Evolutionary conservation across 2,888 invertebrate genomes (phyloP), one percentile per base, ranked within the genome.

Genomic region (Xanthostigma xanthostigma): DNA sequence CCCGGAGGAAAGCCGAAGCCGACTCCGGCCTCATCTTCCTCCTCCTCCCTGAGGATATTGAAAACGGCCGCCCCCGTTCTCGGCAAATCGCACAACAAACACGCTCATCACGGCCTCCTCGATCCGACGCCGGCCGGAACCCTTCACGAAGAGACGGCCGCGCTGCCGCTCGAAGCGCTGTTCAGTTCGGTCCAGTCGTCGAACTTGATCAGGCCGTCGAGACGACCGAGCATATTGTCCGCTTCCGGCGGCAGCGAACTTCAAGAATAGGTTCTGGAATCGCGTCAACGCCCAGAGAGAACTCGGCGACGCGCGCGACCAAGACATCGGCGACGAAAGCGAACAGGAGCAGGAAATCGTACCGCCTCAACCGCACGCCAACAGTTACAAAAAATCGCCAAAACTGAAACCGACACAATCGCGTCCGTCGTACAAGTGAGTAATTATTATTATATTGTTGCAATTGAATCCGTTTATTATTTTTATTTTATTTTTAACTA

Each of bases 11-110:
- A 78, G 59, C 73, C 69, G 8, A 82, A 81, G 67, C 80, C 84
- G 52, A 73, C 76, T 40, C 79, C 84, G 0, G 75, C 79, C 37
- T 27, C n/a, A n/a, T n/a, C n/a, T n/a, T n/a, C 27, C 1, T 27
- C 27, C 5, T 77, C 76, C 39, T 72, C 81, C 0, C 72, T 80
- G 48, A 74, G 83, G 58, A 83, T 86, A 50, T 62, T 85, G 42
- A 86, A 87, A 69, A 87, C 87, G 0, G 78, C 80, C n/a, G 82
- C 81, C 13, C 83, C 84, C 1, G 70, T 72, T 38, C 68, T 74
- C 49, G 63, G 68, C 40, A 74, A 68, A 63, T 57, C 45, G 62
- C 64, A 58, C 50, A 58, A 58, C 49, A 58, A 55, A 59, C 72
- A 74, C 54, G 17, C 3, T 4, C 70, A 74, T 54, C 69, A 72